phyloP scores from a whole-genome alignment of 2,113 vertebrate genomes.

The Myrmecophaga tridactyla region DNA sequence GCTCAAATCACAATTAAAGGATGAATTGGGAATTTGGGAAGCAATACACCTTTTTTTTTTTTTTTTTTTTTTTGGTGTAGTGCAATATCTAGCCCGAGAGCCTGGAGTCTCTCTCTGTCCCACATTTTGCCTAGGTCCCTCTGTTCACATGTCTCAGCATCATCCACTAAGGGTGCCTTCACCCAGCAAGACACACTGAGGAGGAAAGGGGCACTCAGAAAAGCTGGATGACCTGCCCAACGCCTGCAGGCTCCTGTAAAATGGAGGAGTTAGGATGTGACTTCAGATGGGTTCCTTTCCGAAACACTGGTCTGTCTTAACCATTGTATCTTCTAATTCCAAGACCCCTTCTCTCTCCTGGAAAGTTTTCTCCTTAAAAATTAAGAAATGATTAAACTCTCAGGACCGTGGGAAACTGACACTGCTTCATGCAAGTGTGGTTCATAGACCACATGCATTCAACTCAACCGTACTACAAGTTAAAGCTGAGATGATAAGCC shows the following conservation, averaged over 20 bases:
- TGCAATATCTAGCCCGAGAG: neutral
- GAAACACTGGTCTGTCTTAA: neutral
- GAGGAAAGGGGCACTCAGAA: neutral
- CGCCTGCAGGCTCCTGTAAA: neutral
- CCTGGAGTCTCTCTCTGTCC: neutral
- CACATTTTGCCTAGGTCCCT: neutral
- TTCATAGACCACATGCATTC: neutral
- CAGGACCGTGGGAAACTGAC: neutral
- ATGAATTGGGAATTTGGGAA: neutral
- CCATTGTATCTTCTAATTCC: neutral
- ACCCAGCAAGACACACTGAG: neutral
- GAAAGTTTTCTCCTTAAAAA: constrained; percentile 19
- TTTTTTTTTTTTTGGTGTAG: neutral
- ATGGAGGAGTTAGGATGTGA: neutral
- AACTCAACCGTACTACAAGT: neutral
- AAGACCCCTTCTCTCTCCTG: neutral
- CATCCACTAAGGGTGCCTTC: neutral
- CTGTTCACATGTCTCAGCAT: neutral
- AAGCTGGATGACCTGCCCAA: neutral
- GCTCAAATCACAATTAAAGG: constrained; percentile 37
- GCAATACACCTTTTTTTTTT: neutral
- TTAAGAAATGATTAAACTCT: neutral
- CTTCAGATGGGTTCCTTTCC: neutral
- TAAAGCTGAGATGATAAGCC: neutral
- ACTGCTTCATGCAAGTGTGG: neutral